These are phyloP conservation scores for Megaustenia siamemsis DNA, from an alignment of 2,888 invertebrate species.

Conservation along the genomic window DNA sequence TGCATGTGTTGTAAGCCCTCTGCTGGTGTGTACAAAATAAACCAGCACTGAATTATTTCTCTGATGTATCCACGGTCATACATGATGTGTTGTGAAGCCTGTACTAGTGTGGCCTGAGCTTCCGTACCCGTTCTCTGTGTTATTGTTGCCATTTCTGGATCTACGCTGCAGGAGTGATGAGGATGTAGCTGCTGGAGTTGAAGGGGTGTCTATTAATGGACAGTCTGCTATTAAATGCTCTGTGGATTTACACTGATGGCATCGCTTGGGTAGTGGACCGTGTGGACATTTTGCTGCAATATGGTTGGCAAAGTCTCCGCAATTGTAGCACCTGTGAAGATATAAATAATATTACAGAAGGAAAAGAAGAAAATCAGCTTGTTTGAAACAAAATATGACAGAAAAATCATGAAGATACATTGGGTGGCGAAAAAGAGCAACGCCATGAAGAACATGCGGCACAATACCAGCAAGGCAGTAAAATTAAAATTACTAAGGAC, in stretches of 20 bases:
- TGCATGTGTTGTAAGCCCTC: slow-evolving; percentile 10
- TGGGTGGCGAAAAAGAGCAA: too few species aligned
- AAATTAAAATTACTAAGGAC: too few species aligned
- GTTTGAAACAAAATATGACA: too few species aligned
- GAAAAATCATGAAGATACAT: too few species aligned
- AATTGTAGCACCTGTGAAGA: slow-evolving; percentile 96
- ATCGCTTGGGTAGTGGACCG: slow-evolving; percentile 93
- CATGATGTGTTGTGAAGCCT: slow-evolving; percentile 44
- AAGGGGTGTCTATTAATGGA: slow-evolving; percentile 81
- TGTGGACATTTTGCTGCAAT: slow-evolving; percentile 93
- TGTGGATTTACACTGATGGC: slow-evolving; percentile 92
- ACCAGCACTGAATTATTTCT: not conserved
- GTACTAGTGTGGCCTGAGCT: slow-evolving; percentile 28
- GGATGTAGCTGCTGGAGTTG: slow-evolving; percentile 56
- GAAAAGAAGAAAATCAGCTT: too few species aligned
- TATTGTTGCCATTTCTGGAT: slow-evolving; percentile 56
- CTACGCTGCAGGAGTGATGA: slow-evolving; percentile 48
- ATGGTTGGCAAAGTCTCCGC: slow-evolving; percentile 95
- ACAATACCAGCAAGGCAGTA: too few species aligned
- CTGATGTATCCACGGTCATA: slow-evolving; percentile 50
- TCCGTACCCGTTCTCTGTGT: slow-evolving; percentile 53
- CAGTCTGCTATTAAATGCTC: slow-evolving; percentile 94
- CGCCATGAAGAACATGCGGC: too few species aligned
- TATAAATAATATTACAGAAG: too few species aligned
- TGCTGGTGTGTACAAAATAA: not conserved